These are phyloP conservation scores for Adoxophyes honmai DNA, from an alignment of 1,140 invertebrate genomes.

Conservation along the genomic window DNA sequence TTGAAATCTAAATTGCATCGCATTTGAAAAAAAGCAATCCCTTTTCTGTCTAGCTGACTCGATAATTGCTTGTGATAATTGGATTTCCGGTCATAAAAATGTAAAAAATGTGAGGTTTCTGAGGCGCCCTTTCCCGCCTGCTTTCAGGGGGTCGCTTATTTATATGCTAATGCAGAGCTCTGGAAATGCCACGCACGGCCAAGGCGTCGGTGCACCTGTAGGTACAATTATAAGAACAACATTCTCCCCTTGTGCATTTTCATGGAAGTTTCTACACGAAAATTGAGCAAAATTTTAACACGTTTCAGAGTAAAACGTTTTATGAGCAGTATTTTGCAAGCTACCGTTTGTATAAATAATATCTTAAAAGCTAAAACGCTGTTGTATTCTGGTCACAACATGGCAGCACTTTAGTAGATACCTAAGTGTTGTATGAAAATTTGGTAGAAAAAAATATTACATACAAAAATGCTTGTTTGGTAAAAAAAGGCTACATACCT, in stretches of 20 bases:
- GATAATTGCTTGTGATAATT: conserved; percentile 70
- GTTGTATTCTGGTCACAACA: conserved; percentile 16
- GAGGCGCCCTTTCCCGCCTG: conserved; percentile 36
- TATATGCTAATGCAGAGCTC: conserved; percentile 64
- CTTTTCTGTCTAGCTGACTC: conserved; percentile 57
- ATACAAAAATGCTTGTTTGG: no score
- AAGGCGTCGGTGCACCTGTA: conserved; percentile 50
- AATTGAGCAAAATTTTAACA: conserved; percentile 51
- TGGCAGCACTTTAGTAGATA: no score
- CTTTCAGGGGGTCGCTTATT: conserved; percentile 57
- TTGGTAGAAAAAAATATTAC: no score
- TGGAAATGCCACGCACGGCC: conserved; percentile 59
- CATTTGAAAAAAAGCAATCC: conserved; percentile 41
- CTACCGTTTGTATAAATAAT: conserved; percentile 44
- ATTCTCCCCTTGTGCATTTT: conserved; percentile 62
- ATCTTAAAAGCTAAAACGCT: conserved; percentile 32
- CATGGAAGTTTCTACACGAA: conserved; percentile 60
- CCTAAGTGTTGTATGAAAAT: no score
- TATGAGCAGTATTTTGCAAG: conserved; percentile 22
- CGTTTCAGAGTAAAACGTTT: conserved; percentile 30
- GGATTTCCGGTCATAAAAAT: conserved; percentile 66
- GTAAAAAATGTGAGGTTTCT: conserved; percentile 45
- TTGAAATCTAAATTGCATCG: conserved; percentile 40
- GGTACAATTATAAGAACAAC: conserved; percentile 61
- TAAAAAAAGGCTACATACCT: no score